Percentiles rank a stretch among this genome's conserved stretches.
These are phyloP conservation scores for Periphyllus acericola DNA, from an alignment of 2,888 invertebrate genomes.

Conservation along the genomic window DNA sequence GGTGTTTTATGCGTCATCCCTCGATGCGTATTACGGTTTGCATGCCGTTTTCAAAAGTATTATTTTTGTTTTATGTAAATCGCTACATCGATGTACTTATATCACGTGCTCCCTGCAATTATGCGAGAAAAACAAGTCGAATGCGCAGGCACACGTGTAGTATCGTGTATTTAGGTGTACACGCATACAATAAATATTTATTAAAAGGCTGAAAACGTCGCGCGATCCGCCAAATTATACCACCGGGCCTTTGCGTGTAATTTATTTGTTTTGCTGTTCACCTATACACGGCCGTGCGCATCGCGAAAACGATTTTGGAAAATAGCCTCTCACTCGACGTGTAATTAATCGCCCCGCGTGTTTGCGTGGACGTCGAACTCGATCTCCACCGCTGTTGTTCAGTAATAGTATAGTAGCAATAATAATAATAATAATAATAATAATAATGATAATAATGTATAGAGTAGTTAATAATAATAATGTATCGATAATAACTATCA, in stretches of 20 bases:
- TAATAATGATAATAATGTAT: no score
- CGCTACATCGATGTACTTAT: not conserved
- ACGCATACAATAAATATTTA: not conserved
- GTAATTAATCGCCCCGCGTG: not conserved
- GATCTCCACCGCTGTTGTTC: no score
- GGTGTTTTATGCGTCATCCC: not conserved
- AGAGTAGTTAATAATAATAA: not conserved
- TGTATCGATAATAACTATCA: constrained; percentile 14
- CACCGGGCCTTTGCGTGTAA: not conserved
- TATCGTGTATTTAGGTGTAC: not conserved
- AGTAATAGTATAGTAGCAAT: no score
- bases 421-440: no score
- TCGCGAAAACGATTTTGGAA: not conserved
- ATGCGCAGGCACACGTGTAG: not conserved
- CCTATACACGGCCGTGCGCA: not conserved
- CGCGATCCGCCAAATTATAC: not conserved
- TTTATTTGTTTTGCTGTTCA: not conserved
- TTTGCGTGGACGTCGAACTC: no score
- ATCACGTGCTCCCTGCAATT: not conserved
- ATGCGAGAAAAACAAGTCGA: not conserved
- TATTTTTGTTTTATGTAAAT: not conserved
- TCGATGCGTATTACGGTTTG: no score
- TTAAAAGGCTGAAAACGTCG: not conserved
- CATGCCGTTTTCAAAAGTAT: not conserved
- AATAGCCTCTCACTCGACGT: not conserved